Evolutionary conservation across 2,888 invertebrate species (phyloP).

Genomic region (Orthosia incerta): DNA sequence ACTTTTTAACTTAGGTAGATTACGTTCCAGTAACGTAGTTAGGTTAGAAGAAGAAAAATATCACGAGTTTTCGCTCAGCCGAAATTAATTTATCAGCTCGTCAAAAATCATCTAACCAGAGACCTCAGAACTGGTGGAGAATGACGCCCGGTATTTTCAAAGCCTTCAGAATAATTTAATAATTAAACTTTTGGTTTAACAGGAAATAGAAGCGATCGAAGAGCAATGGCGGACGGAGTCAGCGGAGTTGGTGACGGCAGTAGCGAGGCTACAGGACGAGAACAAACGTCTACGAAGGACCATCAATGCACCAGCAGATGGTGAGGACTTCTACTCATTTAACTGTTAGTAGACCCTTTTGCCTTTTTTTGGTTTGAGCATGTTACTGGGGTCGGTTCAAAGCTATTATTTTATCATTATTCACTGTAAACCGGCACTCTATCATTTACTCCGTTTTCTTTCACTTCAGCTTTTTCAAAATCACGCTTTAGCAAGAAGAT

Average conservation of each 20-base stretch:
- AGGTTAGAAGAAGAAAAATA: too few species aligned
- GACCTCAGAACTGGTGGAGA: not conserved
- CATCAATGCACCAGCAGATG: conserved; percentile 86
- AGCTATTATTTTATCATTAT: too few species aligned
- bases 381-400: too few species aligned
- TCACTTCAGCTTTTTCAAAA: not conserved
- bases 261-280: conserved; percentile 97
- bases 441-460: too few species aligned
- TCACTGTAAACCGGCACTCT: too few species aligned
- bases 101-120: not conserved
- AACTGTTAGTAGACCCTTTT: too few species aligned
- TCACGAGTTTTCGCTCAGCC: not conserved
- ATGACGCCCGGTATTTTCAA: not conserved
- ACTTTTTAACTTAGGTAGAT: not conserved
- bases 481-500: too few species aligned
- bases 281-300: conserved; percentile 94
- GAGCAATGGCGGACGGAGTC: conserved; percentile 99
- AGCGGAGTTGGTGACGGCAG: conserved; percentile 96
- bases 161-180: not conserved
- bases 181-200: conserved; percentile 49
- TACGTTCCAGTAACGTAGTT: not conserved
- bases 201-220: conserved; percentile 99
- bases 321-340: conserved; percentile 70
- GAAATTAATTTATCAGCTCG: not conserved
- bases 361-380: too few species aligned